A percentile compares a stretch with the other conserved stretches of the same genome.
phyloP scores from a whole-genome alignment of 2,888 invertebrate species.

The Parnassius apollo region DNA sequence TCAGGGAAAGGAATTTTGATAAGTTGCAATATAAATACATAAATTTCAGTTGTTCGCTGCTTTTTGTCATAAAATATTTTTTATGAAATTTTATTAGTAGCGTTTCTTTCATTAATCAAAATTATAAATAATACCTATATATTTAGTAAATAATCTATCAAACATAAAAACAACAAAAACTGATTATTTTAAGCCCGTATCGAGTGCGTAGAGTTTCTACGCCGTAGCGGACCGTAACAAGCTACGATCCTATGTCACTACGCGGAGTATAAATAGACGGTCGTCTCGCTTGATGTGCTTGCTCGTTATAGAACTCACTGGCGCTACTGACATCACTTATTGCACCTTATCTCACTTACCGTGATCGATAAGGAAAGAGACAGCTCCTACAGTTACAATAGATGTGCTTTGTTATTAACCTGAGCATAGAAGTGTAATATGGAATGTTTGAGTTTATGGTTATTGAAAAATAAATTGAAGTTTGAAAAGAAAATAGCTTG shows the following conservation, averaged over 20 bases:
- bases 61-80: too few species aligned
- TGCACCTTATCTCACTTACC: slow-evolving; percentile 11
- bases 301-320: slow-evolving; percentile 23
- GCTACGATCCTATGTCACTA: slow-evolving; percentile 35
- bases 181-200: slow-evolving; percentile 16
- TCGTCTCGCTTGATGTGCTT: slow-evolving; percentile 24
- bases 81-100: too few species aligned
- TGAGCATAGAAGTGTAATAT: background rate
- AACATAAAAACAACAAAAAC: slow-evolving; percentile 7
- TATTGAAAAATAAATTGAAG: slow-evolving; percentile 51
- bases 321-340: slow-evolving; percentile 11
- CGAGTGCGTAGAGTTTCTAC: slow-evolving; percentile 39
- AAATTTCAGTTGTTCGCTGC: too few species aligned
- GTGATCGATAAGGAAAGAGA: slow-evolving; percentile 12
- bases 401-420: background rate
- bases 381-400: background rate
- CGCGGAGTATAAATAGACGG: slow-evolving; percentile 37
- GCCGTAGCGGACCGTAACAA: slow-evolving; percentile 48
- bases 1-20: too few species aligned
- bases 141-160: too few species aligned
- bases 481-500: slow-evolving; percentile 57
- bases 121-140: too few species aligned
- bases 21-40: too few species aligned
- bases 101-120: too few species aligned
- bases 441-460: background rate